Conservation (phyloP, 1,140 invertebrate species). For the Hyphantria cunea region DNA sequence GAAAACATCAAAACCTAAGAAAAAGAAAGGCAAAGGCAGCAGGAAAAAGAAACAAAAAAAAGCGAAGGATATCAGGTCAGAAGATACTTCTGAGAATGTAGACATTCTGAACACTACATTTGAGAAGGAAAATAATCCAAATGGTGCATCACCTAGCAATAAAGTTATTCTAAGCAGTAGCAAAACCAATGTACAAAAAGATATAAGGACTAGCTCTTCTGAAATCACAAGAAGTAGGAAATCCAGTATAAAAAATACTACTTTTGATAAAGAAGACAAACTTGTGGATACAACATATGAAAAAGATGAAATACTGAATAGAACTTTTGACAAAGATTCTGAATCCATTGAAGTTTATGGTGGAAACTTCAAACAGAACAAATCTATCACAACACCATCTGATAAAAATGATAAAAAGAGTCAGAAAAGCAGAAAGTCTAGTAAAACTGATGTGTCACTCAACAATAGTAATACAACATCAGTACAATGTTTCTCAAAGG, state of each 20-base stretch:
- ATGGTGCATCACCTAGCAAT: too few species aligned
- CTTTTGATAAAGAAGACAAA: background rate
- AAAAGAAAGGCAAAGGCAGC: too few species aligned
- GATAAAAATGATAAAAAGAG: constrained; percentile 32
- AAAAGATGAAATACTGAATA: too few species aligned
- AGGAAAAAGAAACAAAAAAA: too few species aligned
- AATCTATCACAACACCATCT: constrained; percentile 25
- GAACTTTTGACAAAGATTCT: constrained; percentile 20
- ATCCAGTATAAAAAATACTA: background rate
- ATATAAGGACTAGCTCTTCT: background rate
- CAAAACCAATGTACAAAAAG: too few species aligned
- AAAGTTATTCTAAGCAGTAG: too few species aligned
- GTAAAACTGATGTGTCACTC: constrained; percentile 18
- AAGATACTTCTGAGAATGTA: background rate
- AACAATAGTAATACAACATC: background rate
- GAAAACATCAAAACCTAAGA: too few species aligned
- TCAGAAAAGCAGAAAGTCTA: constrained; percentile 22
- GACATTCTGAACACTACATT: constrained; percentile 28
- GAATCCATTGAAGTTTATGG: constrained; percentile 20
- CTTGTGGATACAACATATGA: constrained; percentile 25
- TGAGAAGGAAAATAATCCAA: constrained; percentile 11
- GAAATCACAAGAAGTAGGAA: background rate
- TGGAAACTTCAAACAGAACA: constrained; percentile 25
- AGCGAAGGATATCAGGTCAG: too few species aligned
- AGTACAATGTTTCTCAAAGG: background rate